Base-by-base conservation (phyloP, 1,140 invertebrate species). In the Drosophila persimilis region DNA sequence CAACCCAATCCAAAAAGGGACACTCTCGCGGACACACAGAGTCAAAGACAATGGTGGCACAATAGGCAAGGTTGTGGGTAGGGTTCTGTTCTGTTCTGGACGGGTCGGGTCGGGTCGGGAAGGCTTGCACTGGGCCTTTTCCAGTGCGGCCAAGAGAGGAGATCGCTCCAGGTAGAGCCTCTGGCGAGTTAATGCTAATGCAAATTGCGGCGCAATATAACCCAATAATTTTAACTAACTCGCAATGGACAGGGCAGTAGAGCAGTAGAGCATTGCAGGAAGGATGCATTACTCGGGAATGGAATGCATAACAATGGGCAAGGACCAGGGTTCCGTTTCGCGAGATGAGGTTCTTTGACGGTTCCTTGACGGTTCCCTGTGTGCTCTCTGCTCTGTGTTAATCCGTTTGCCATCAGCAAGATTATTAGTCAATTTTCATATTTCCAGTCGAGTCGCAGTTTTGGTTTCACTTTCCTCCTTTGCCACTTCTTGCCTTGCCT, bases 181-280 rank as follows among this genome's bases (percentile, higher is more conserved):
- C 39, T 9, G 24, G 65, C 83, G 84, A 88, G 83, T 88, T 89
- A 89, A 89, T 89, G 84, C 84, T 81, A 85, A 89, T 89, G 84
- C 84, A 89, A 89, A 89, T 89, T 85, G 85, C 64, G 74, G 80
- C 85, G 84, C 84, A 89, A 89, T 89, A 89, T 89, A 89, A 89
- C 84, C 84, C 84, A 89, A 89, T 89, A 85, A 89, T 89, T 89
- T 89, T 35, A 89, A 88, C 78, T 83, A 88, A 70, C 74, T 79
- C 63, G 77, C 81, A 64, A 47, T 54, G 58, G n/a, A 20, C 48
- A 55, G 43, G 54, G 20, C 20, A 20, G 17, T 46, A 54, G 7
- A 41, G 1, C 8, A 31, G 8, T 6, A 13, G 35, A 39, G 35
- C 11, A 13, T 39, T 39, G 56, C 56, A 48, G 52, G 46, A 55